These are phyloP conservation scores for Zeugodacus cucurbitae DNA, from an alignment of 1,140 invertebrate species.

Conservation along the genomic window DNA sequence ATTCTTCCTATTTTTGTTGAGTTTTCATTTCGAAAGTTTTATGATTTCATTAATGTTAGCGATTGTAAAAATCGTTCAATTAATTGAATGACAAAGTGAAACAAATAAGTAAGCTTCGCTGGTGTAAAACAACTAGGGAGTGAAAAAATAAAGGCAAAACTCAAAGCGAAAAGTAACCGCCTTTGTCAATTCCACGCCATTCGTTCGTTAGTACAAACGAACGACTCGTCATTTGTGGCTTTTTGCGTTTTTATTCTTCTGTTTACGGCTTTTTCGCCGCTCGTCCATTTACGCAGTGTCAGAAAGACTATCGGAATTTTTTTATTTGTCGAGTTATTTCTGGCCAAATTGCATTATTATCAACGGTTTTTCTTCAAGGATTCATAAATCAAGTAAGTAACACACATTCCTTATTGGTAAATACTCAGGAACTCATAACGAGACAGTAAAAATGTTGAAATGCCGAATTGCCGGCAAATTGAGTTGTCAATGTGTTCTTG, in stretches of 20 bases:
- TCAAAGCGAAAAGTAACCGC: slow-evolving; percentile 9
- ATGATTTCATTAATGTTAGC: not conserved
- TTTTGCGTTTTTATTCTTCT: not conserved
- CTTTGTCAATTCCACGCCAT: not conserved
- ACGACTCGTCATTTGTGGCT: not conserved
- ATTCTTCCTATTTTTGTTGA: not conserved
- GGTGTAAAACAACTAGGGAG: not conserved
- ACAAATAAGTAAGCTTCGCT: not conserved
- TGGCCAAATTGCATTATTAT: not conserved
- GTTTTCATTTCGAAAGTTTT: not conserved
- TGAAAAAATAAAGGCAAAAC: not conserved
- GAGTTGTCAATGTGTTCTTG: not conserved
- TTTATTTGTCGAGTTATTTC: not conserved
- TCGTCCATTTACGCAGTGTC: not conserved
- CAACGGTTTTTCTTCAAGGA: not conserved
- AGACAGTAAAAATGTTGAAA: not conserved
- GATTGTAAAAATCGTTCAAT: not conserved
- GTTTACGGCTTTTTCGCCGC: not conserved
- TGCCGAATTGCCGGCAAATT: not conserved
- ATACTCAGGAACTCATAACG: not conserved
- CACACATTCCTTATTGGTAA: not conserved
- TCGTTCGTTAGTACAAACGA: not conserved
- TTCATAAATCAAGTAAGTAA: not conserved
- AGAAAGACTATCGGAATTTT: slow-evolving; percentile 6
- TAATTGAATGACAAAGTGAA: not conserved